These are phyloP conservation scores for Cotesia congregata DNA, from an alignment of 2,888 invertebrate species.

Conservation along the genomic window DNA sequence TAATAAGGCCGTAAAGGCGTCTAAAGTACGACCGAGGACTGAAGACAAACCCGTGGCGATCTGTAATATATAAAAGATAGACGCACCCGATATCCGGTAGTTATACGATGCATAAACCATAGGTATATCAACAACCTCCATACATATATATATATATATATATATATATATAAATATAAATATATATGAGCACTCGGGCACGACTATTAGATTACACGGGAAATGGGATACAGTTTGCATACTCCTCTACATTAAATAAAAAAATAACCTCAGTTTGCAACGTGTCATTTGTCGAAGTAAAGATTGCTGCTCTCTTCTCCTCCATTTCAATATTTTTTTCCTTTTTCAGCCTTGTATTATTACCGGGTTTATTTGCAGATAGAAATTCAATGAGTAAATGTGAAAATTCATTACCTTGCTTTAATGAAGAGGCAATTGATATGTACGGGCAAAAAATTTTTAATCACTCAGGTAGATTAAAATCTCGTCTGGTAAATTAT, in stretches of 20 bases:
- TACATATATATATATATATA: neutral
- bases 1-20: neutral
- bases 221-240: constrained; percentile 36
- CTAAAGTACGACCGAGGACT: constrained; percentile 11
- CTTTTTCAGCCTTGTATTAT: neutral
- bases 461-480: neutral
- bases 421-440: neutral
- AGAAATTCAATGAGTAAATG: neutral
- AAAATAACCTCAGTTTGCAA: constrained; percentile 13
- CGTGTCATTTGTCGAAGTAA: constrained; percentile 26
- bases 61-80: constrained; percentile 21
- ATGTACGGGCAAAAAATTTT: neutral
- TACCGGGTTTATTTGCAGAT: neutral
- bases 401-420: neutral
- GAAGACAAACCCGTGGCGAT: neutral
- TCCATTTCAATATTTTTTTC: neutral
- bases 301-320: neutral
- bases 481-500: too few species aligned
- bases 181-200: constrained; percentile 14
- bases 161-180: neutral
- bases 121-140: neutral
- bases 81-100: constrained; percentile 32
- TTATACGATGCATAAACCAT: constrained; percentile 14
- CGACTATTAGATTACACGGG: constrained; percentile 28
- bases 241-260: neutral